Base-by-base conservation (phyloP, 2,797 vertebrate species). In the Danio kyathit region DNA sequence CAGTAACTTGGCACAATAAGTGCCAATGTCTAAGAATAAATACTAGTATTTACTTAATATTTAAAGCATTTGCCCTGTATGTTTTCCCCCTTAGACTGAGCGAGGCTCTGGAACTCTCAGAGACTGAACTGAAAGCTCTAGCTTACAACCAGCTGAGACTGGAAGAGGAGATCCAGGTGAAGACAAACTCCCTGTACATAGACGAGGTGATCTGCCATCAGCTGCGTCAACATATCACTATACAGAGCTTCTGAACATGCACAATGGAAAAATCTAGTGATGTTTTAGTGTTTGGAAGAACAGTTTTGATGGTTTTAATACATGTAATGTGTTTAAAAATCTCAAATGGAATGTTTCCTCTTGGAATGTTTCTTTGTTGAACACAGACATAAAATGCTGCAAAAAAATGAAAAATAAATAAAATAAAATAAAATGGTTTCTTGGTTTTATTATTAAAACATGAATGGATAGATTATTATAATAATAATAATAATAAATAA, bases 201-300 rank as follows among this genome's bases (percentile, higher is more conserved):
- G 97, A 99, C 0, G 95, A 98, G 83, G 96, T 98, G 74, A 86
- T 96, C 74, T 98, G 97, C 71, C 80, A 87, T 87, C 94, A 94
- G 87, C 91, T 95, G 91, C 91, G 94, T 81, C 93, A 95, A 85
- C 89, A 95, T 66, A 80, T 97, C 4, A 54, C 84, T 5, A 93
- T 96, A 74, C 91, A 90, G 44, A 86, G 14, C 64, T 95, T 95
- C 88, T 98, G 88, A 96, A 14, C 13, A 8, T 38, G 17, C n/a
- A 51, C 1, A 17, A 13, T 4, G 3, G 13, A 59, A 46, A 46
- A 8, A 5, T 70, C 13, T 44, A 19, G 52, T 57, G 9, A 21
- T 56, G 14, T 11, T 10, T 19, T 2, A 9, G 63, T 46, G 51
- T 59, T 56, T 77, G 41, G 7, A 46, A 12, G n/a, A 54, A 19